phyloP scores from a whole-genome alignment of 2,797 vertebrate species.

The Scyliorhinus canicula region DNA sequence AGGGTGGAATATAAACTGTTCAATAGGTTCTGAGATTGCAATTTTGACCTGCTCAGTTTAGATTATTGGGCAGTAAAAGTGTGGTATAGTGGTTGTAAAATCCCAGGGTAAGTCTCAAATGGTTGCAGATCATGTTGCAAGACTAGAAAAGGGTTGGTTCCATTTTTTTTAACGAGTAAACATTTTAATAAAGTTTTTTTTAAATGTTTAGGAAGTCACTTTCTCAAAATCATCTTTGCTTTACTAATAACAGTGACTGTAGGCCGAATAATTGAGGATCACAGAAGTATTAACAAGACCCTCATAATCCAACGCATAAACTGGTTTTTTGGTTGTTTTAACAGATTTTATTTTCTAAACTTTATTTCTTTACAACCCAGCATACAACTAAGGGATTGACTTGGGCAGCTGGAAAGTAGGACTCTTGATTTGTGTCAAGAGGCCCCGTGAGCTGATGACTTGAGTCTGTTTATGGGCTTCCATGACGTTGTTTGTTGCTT shows the following conservation, averaged over 20 bases:
- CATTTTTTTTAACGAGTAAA: background rate
- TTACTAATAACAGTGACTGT: background rate
- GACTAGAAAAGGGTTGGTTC: background rate
- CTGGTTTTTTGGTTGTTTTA: background rate
- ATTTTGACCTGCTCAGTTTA: background rate
- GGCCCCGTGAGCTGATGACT: background rate
- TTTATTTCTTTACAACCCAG: background rate
- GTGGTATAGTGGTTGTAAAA: constrained; percentile 15
- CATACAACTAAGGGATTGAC: background rate
- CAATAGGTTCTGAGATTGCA: background rate
- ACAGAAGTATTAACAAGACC: background rate
- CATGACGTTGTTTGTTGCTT: background rate
- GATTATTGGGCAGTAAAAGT: background rate
- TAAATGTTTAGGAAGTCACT: too few species aligned
- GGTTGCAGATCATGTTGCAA: background rate
- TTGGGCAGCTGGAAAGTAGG: background rate
- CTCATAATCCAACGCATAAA: background rate
- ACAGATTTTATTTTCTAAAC: background rate
- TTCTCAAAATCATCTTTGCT: constrained; percentile 12
- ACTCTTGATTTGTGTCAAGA: background rate
- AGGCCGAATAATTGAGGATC: background rate
- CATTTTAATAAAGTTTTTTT: background rate
- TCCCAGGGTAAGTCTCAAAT: background rate
- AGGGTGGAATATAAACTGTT: background rate
- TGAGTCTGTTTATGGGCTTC: background rate